Evolutionary conservation across 1,140 invertebrate species (phyloP).

Genomic region (Rhizoglyphus robini): DNA sequence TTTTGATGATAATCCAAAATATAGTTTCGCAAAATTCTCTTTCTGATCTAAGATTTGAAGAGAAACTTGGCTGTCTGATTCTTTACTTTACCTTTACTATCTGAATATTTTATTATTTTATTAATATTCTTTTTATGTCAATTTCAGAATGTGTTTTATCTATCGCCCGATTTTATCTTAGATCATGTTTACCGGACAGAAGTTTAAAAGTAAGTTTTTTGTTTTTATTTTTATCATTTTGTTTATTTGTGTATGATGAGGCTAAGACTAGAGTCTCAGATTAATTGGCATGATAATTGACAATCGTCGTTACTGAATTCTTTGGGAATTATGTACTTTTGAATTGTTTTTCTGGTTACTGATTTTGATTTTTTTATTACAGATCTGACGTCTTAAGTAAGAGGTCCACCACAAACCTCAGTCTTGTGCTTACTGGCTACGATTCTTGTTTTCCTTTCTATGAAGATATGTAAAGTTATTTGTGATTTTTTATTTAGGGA

Average conservation of each 20-base stretch:
- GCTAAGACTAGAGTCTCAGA: slow-evolving; percentile 17
- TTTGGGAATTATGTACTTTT: not conserved
- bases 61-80: slow-evolving; percentile 14
- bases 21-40: not conserved
- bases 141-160: not conserved
- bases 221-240: not conserved
- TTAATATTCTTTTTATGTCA: not conserved
- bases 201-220: not conserved
- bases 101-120: not conserved
- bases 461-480: not conserved
- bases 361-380: not conserved
- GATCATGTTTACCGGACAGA: not conserved
- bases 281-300: not conserved
- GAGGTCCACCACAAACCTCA: too few relatives aligned
- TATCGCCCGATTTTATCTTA: not conserved
- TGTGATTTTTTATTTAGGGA: not conserved
- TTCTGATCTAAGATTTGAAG: not conserved
- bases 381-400: not conserved
- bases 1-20: not conserved
- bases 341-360: not conserved
- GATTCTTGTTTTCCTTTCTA: not conserved
- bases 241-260: not conserved
- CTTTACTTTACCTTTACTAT: not conserved
- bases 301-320: slow-evolving; percentile 13
- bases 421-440: too few relatives aligned